Evolutionary conservation across 2,797 vertebrate genomes (phyloP), one percentile per base, ranked within the genome.

Genomic region (Eutrigla gurnardus): DNA sequence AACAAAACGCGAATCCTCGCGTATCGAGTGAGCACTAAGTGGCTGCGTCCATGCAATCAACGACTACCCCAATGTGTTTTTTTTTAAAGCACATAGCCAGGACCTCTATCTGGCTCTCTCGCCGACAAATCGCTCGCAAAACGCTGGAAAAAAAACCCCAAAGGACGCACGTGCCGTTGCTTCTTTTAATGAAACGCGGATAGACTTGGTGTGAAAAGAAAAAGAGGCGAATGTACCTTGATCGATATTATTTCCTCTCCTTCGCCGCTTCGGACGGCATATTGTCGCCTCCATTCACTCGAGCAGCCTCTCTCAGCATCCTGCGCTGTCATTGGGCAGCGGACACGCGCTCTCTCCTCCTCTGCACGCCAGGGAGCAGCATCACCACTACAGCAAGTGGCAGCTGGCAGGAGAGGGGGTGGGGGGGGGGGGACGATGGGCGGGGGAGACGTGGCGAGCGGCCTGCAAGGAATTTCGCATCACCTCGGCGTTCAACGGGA

Each of bases 241-340:
- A 67, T 86, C 89, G 90, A 81, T 82, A 91, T 89, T 86, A 92
- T 86, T 87, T 87, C 91, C 84, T 88, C 86, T 88, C 81, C 89
- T 93, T 91, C 86, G 88, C 84, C 77, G 85, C 85, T 87, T 37
- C 64, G 77, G 88, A 91, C 89, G 91, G 90, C 88, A 89, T 92
- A 92, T 90, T 89, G 87, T 91, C 91, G 92, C 93, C 91, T 93
- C 88, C 91, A 93, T 93, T 93, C 93, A 65, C 82, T 88, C 91
- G 55, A 83, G 88, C 92, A 90, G 86, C 89, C 80, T 92, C 91
- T 89, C 86, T 81, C 86, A 93, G 93, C 92, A 93, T 93, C 92
- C 93, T 89, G 92, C 90, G 81, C 93, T 90, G 91, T 93, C 91
- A 94, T 94, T 94, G 95, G 95, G 91, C 90, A 84, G 87, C 90